A percentile compares a stretch with the other conserved stretches of the same genome.
These are phyloP conservation scores for Neoitamus cyanurus DNA, from an alignment of 2,888 invertebrate species.

Conservation along the genomic window DNA sequence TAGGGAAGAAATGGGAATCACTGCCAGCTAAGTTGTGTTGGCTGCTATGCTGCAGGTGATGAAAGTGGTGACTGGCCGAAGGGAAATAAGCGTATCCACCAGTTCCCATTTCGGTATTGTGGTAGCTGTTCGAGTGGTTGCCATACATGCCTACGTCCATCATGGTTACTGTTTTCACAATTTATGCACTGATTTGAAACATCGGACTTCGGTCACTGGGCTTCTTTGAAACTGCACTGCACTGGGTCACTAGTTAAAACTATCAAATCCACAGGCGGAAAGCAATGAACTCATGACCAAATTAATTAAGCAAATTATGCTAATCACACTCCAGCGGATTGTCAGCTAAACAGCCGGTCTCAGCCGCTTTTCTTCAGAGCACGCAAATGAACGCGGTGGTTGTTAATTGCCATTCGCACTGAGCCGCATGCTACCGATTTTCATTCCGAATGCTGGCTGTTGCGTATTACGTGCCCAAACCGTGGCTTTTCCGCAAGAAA, in stretches of 20 bases:
- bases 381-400: background rate
- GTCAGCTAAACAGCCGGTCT: constrained; percentile 10
- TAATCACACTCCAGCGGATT: constrained; percentile 21
- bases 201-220: background rate
- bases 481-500: constrained; percentile 10
- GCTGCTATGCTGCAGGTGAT: constrained; percentile 54
- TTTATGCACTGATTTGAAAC: background rate
- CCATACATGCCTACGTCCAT: constrained; percentile 68
- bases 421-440: background rate
- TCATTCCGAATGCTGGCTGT: background rate
- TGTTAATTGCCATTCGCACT: background rate
- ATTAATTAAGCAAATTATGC: constrained; percentile 16
- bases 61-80: constrained; percentile 57
- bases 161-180: constrained; percentile 60
- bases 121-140: constrained; percentile 64
- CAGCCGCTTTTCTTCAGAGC: background rate
- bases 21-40: background rate
- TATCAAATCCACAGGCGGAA: background rate
- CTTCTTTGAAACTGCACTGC: background rate
- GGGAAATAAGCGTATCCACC: constrained; percentile 56
- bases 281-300: background rate
- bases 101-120: constrained; percentile 55
- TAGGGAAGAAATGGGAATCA: background rate
- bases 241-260: background rate
- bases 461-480: background rate